phyloP scores from a whole-genome alignment of 1,140 invertebrate genomes.

The Pseudomyrmex flavicornis region DNA sequence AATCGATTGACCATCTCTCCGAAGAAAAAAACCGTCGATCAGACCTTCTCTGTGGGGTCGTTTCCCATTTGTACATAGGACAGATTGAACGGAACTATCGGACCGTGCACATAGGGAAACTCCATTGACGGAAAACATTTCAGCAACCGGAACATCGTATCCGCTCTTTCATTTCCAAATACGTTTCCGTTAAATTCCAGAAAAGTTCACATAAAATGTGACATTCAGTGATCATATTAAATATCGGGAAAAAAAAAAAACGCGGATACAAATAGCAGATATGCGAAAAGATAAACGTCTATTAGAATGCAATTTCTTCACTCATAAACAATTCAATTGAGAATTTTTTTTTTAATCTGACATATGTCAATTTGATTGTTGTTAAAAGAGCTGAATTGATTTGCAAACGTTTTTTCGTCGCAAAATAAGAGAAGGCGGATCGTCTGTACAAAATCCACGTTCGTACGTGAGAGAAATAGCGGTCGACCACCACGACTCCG shows the following conservation, averaged over 20 bases:
- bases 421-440: slow-evolving; percentile 12
- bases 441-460: slow-evolving; percentile 24
- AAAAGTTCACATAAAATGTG: background rate
- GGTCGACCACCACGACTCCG: slow-evolving; percentile 15
- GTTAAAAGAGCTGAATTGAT: background rate
- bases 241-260: background rate
- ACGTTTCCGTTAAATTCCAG: background rate
- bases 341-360: too few species aligned
- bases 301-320: too few species aligned
- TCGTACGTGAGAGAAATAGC: slow-evolving; percentile 21
- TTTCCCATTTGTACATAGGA: slow-evolving; percentile 48
- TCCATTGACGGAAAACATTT: slow-evolving; percentile 45
- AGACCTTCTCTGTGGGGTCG: slow-evolving; percentile 21
- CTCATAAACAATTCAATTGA: too few species aligned
- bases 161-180: slow-evolving; percentile 26
- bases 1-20: too few species aligned
- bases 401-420: background rate
- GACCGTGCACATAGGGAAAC: background rate
- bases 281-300: background rate
- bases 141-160: slow-evolving; percentile 24
- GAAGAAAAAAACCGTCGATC: slow-evolving; percentile 50
- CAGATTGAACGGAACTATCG: slow-evolving; percentile 48
- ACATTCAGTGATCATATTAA: background rate
- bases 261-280: too few species aligned
- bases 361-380: background rate